Evolutionary conservation across 2,113 vertebrate species (phyloP).

Genomic region (Clarias macrocephalus): DNA sequence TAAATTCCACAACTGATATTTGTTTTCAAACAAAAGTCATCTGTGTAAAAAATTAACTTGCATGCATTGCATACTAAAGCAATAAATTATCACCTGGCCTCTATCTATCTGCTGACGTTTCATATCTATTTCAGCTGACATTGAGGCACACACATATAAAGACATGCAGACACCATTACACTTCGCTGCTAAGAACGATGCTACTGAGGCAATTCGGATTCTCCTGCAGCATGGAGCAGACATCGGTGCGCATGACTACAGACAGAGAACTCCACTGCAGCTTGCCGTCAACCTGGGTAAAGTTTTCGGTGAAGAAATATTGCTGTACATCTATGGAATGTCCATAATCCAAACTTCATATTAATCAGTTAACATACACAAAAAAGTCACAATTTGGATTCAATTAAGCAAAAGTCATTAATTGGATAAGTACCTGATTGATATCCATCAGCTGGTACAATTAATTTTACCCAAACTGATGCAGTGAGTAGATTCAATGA

Average conservation of each 20-base stretch:
- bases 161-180: constrained; percentile 69
- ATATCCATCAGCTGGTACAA: no score
- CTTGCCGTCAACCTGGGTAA: constrained; percentile 68
- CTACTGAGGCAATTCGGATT: constrained; percentile 52
- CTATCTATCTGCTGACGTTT: not conserved
- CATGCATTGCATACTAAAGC: not conserved
- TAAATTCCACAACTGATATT: not conserved
- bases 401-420: no score
- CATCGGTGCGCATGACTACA: constrained; percentile 63
- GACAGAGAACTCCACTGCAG: constrained; percentile 66
- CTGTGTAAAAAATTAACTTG: not conserved
- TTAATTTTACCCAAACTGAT: no score
- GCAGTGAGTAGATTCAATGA: no score
- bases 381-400: no score
- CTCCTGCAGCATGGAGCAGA: constrained; percentile 62
- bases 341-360: not conserved
- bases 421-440: no score
- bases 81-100: not conserved
- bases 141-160: constrained; percentile 51
- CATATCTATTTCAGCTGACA: constrained; percentile 56
- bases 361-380: not conserved
- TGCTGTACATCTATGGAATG: not conserved
- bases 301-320: not conserved
- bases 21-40: not conserved
- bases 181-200: constrained; percentile 70